Evolutionary conservation across 2,113 vertebrate species (phyloP), one percentile per base, ranked within the genome.

Genomic region (Chrysemys picta): DNA sequence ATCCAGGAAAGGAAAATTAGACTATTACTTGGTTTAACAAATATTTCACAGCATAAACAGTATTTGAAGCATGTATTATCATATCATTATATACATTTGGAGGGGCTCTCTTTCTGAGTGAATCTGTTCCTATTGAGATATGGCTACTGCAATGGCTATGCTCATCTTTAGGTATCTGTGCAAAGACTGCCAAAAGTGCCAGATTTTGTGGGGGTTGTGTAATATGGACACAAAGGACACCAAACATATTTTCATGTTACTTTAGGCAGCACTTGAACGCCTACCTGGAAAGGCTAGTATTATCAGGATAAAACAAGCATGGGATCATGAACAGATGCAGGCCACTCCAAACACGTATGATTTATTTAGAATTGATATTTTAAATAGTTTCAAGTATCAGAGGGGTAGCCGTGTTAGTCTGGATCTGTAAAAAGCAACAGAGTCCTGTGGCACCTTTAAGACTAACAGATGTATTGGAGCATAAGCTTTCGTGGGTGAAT

Each of bases 261-360:
- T 0, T 3, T 83, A 82, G 22, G 19, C 35, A 93, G 10, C 65
- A 25, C 11, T 5, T 56, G 29, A 72, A 65, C 45, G 10, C 38
- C 45, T 14, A 65, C 10, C 53, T 49, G 8, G 86, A 88, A 29
- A 27, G 78, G 9, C 22, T 4, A 5, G 13, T 11, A 24, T 2
- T 8, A 84, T 0, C 59, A 8, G 35, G 72, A 86, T 76, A 54
- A 59, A 6, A 12, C 75, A 89, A 59, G 12, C 59, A 56, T 2
- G 42, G 5, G n/a, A 31, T 11, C 84, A 80, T 0, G 0, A 91
- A 13, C 10, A 8, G 85, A 45, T 24, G 38, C n/a, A n/a, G 16
- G 21, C 19, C 21, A 7, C 19, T 72, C 35, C n/a, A 72, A 38
- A 72, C 31, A 72, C 31, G 31, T 6, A 38, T 16, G 6, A 17